Conservation (phyloP, 2,797 vertebrate species). For the Ataeniobius toweri region DNA sequence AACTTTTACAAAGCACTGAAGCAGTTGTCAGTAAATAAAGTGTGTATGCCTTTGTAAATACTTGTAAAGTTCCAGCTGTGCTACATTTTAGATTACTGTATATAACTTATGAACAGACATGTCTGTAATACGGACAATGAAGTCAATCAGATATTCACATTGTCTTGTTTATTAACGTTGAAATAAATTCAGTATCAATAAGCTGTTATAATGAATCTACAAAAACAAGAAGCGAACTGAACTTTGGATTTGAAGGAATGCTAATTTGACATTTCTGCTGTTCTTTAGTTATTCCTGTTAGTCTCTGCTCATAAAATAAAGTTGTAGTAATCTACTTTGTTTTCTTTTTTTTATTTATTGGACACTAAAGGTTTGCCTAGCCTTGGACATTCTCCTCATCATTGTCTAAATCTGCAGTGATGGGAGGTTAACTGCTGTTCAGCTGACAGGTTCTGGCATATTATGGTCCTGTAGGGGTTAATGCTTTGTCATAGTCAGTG, state of each 20-base stretch:
- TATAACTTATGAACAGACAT: background rate
- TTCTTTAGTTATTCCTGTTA: background rate
- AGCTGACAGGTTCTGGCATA: background rate
- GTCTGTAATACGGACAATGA: background rate
- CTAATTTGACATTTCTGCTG: background rate
- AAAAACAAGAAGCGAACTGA: background rate
- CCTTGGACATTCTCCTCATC: background rate
- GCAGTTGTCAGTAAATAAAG: background rate
- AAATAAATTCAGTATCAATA: background rate
- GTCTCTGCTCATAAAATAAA: background rate
- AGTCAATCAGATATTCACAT: background rate
- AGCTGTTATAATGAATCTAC: background rate
- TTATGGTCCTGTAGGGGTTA: background rate
- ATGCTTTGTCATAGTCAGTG: constrained; percentile 11
- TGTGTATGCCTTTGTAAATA: background rate
- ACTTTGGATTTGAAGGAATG: background rate
- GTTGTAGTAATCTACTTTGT: background rate
- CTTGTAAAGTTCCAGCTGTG: too few species aligned
- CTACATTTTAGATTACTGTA: background rate
- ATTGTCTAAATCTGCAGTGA: background rate
- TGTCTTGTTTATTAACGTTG: background rate
- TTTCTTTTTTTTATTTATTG: background rate
- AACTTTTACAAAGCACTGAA: background rate
- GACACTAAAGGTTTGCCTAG: background rate
- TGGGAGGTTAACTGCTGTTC: background rate